Conservation (phyloP, 2,888 invertebrate species). For the Thymelicus lineola region DNA sequence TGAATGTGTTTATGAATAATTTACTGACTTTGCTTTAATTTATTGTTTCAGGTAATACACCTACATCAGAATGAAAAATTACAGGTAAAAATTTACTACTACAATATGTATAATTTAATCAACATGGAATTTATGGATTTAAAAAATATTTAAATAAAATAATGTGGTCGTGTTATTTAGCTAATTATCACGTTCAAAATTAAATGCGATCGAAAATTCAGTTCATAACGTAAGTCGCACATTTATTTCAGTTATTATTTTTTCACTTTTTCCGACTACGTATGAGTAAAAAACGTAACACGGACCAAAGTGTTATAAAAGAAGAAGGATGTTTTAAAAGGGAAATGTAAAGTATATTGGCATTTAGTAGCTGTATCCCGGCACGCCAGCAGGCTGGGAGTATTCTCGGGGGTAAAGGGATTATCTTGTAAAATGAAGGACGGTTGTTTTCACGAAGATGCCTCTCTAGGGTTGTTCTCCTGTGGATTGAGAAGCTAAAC, state of each 20-base stretch:
- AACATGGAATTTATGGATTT: no score
- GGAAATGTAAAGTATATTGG: constrained; percentile 2
- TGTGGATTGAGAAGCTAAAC: background rate
- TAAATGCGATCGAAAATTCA: no score
- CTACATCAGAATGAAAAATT: background rate
- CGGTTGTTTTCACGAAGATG: constrained; percentile 11
- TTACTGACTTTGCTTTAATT: no score
- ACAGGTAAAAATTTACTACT: background rate
- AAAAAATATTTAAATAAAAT: no score
- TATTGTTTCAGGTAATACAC: constrained; percentile 14
- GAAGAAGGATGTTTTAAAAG: background rate
- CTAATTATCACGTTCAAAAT: no score
- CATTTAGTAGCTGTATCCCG: constrained; percentile 4
- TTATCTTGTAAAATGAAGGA: constrained; percentile 27
- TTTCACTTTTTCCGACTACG: background rate
- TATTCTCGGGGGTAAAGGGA: constrained; percentile 8
- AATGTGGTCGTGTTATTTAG: no score
- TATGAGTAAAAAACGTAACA: background rate
- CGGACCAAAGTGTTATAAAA: background rate
- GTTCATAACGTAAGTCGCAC: background rate
- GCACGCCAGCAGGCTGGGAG: background rate
- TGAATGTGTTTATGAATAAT: no score
- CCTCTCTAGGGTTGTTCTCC: constrained; percentile 16
- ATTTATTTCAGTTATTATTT: background rate
- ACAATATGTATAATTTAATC: no score